Base-by-base conservation (phyloP, 2,797 vertebrate genomes). In the Coendou prehensilis region DNA sequence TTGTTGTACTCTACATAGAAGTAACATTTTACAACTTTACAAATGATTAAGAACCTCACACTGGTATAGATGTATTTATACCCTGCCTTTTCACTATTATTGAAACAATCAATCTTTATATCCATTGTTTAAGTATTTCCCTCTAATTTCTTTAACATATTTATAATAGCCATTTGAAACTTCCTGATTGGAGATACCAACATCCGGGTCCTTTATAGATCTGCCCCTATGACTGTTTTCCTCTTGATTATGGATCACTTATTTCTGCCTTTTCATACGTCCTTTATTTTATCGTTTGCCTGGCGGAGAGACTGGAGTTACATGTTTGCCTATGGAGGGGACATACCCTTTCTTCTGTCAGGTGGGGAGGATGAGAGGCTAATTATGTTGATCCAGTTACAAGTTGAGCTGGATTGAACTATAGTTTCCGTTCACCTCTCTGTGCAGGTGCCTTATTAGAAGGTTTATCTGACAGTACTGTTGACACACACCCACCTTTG, bases 211-310 rank as follows among this genome's bases (percentile, higher is more conserved):
- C 52, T 57, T 80, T 87, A 2, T 86, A 85, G 15, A 61, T 45
- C 37, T 54, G 13, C 78, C 45, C 15, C 8, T 86, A 5, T 45
- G 64, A 59, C 28, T 56, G 22, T 45, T 86, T 93, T 61, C 59
- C 15, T 95, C 86, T 81, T 87, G 28, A 87, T 84, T 94, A 18
- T 80, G 30, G 47, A 59, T 88, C 56, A 87, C 75, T 13, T 85
- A 9, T 63, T 37, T 80, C 54, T 87, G 57, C 63, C 61, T 57
- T 76, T 87, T 89, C 17, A 50, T 61, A 22, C 45, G 26, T 54
- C 41, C 93, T 47, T 2, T 73, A 33, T 71, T 89, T 78, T 82
- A 41, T 37, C 7, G 9, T 45, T 3, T 37, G 33, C 11, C 64
- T 93, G 37, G 33, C 64, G 59, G 4, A 73, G 54, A 78, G 11